A percentile compares a stretch with the other conserved stretches of the same genome.
Evolutionary conservation across 2,888 invertebrate genomes (phyloP).

Genomic region (Megamerina dolium): DNA sequence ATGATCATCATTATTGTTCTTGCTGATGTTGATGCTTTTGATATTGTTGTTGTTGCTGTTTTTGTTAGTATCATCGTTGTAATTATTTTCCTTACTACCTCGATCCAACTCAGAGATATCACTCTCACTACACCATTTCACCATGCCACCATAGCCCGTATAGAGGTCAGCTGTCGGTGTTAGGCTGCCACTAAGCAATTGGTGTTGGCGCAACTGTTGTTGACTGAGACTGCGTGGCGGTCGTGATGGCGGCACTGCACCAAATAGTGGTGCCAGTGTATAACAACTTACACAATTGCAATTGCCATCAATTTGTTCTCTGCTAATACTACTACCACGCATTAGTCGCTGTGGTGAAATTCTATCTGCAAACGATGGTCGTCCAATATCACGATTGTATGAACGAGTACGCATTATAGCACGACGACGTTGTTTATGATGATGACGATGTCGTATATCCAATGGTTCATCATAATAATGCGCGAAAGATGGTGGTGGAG

Average conservation of each 20-base stretch:
- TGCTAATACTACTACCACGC: neutral
- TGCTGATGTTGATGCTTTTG: neutral
- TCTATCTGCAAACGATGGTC: no score
- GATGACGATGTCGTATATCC: neutral
- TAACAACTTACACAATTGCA: conserved; percentile 46
- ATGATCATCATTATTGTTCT: neutral
- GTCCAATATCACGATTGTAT: no score
- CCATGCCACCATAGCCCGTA: conserved; percentile 23
- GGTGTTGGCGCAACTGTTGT: conserved; percentile 42
- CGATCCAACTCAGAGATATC: conserved; percentile 37
- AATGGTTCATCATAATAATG: no score
- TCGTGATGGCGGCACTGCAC: conserved; percentile 33
- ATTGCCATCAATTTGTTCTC: conserved; percentile 13
- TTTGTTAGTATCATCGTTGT: conserved; percentile 6
- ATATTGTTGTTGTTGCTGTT: conserved; percentile 5
- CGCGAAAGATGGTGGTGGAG: neutral
- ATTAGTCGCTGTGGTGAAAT: no score
- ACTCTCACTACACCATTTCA: conserved; percentile 48
- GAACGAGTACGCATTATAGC: no score
- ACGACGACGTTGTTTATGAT: no score
- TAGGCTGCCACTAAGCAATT: conserved; percentile 36
- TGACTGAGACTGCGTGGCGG: conserved; percentile 42
- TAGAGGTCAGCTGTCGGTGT: neutral
- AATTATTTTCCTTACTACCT: conserved; percentile 5
- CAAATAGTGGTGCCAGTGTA: conserved; percentile 40